Percentiles rank a stretch among this genome's conserved stretches.
phyloP scores from a whole-genome alignment of 2,113 vertebrate species.

The Rhinoderma darwinii region DNA sequence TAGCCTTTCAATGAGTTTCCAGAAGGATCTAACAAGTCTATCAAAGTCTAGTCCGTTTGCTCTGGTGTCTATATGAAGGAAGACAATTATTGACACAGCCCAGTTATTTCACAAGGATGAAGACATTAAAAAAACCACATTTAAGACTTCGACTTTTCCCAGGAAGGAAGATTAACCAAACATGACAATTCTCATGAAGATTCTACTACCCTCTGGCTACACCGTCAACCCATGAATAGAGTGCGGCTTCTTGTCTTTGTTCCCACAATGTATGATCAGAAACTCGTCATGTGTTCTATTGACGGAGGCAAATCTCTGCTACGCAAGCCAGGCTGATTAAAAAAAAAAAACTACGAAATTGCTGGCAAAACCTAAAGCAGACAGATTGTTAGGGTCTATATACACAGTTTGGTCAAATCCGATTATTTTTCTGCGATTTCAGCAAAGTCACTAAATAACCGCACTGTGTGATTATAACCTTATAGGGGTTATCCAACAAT shows the following conservation, averaged over 20 bases:
- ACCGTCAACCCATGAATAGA: neutral
- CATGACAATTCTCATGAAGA: conserved; percentile 37
- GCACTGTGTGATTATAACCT: no score
- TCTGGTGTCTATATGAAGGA: neutral
- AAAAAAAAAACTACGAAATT: no score
- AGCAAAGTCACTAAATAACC: no score
- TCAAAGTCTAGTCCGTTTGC: neutral
- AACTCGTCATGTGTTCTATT: neutral
- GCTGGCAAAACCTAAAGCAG: no score
- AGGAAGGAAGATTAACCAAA: conserved; percentile 39
- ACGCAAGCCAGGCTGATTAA: neutral
- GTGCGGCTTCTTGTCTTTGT: neutral
- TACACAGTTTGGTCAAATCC: no score
- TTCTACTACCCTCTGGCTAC: conserved; percentile 15
- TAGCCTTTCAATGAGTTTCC: no score
- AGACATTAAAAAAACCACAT: conserved; percentile 39
- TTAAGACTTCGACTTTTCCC: conserved; percentile 35
- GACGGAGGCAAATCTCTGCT: neutral
- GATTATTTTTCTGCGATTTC: no score
- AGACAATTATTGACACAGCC: conserved; percentile 18
- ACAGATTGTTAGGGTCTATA: neutral
- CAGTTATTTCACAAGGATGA: conserved; percentile 28
- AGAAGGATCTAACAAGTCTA: neutral
- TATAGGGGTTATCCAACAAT: no score
- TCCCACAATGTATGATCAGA: neutral